These are phyloP conservation scores for Lithobates pipiens DNA, from an alignment of 2,797 vertebrate genomes.

Conservation along the genomic window DNA sequence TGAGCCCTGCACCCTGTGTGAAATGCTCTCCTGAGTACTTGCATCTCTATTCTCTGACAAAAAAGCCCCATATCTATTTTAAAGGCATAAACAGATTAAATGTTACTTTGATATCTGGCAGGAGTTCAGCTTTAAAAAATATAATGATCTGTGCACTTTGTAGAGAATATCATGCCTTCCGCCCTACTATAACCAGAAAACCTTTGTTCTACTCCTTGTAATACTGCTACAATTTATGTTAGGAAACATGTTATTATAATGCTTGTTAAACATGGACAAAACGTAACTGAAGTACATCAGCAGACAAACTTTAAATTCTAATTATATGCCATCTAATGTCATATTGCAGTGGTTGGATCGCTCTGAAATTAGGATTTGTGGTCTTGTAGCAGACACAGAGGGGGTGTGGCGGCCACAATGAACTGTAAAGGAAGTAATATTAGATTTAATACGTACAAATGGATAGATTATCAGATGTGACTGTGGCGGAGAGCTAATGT, in stretches of 20 bases:
- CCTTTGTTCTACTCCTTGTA: constrained; percentile 14
- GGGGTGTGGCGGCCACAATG: not conserved
- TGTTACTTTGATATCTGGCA: too few species aligned
- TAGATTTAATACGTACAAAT: constrained; percentile 52
- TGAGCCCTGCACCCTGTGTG: too few species aligned
- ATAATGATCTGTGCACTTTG: too few species aligned
- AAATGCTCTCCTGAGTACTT: too few species aligned
- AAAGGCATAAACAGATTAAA: too few species aligned
- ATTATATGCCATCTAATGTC: constrained; percentile 26
- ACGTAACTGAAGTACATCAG: constrained; percentile 16
- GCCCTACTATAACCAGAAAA: not conserved
- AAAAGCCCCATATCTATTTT: too few species aligned
- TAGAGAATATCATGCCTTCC: not conserved
- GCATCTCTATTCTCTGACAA: too few species aligned
- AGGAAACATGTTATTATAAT: not conserved
- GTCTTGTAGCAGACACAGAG: constrained; percentile 41
- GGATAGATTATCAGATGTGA: constrained; percentile 52
- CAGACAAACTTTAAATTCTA: constrained; percentile 1
- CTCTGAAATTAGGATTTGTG: constrained; percentile 31
- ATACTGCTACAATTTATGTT: constrained; percentile 22
- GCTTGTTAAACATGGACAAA: constrained; percentile 18
- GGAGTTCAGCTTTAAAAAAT: too few species aligned
- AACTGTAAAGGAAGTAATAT: constrained; percentile 40
- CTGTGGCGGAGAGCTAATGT: constrained; percentile 37
- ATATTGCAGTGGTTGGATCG: constrained; percentile 15